These are phyloP conservation scores for Leptogaster cylindrica DNA, from an alignment of 2,888 invertebrate genomes.

Conservation along the genomic window DNA sequence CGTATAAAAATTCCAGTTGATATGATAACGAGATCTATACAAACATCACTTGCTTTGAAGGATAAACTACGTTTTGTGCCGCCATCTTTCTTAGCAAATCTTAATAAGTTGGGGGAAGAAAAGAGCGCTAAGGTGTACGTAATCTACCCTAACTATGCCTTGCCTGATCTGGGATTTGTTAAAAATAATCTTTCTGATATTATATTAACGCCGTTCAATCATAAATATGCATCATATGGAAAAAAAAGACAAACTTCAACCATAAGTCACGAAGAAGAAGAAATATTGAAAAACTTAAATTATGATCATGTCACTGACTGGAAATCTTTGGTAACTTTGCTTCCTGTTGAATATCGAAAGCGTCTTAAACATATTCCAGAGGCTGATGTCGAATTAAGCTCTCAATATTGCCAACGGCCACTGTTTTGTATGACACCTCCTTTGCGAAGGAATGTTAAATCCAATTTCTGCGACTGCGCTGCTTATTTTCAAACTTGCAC, in stretches of 20 bases:
- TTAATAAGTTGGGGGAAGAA: conserved; percentile 68
- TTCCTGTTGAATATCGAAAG: conserved; percentile 84
- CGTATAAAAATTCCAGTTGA: conserved; percentile 64
- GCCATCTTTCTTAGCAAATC: conserved; percentile 73
- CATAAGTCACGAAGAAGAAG: conserved; percentile 80
- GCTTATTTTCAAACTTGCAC: conserved; percentile 54
- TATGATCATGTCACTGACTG: conserved; percentile 89
- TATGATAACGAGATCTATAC: conserved; percentile 76
- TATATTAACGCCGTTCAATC: conserved; percentile 69
- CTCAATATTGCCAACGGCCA: conserved; percentile 64
- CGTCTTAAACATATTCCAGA: conserved; percentile 80
- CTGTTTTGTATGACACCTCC: conserved; percentile 67
- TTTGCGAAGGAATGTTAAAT: conserved; percentile 71
- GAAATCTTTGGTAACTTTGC: conserved; percentile 87
- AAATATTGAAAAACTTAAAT: conserved; percentile 79
- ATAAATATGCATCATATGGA: conserved; percentile 68
- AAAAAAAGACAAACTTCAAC: conserved; percentile 75
- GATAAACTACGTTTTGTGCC: conserved; percentile 70
- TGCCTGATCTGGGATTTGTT: conserved; percentile 88
- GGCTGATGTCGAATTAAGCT: conserved; percentile 64
- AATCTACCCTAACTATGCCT: conserved; percentile 87
- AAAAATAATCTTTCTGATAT: conserved; percentile 66
- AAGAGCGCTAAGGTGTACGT: conserved; percentile 81
- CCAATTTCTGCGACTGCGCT: conserved; percentile 59
- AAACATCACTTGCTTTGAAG: conserved; percentile 67